Percentiles rank a stretch among this genome's conserved stretches.
Evolutionary conservation across 2,888 invertebrate species (phyloP).

Genomic region (Drosophila testacea): DNA sequence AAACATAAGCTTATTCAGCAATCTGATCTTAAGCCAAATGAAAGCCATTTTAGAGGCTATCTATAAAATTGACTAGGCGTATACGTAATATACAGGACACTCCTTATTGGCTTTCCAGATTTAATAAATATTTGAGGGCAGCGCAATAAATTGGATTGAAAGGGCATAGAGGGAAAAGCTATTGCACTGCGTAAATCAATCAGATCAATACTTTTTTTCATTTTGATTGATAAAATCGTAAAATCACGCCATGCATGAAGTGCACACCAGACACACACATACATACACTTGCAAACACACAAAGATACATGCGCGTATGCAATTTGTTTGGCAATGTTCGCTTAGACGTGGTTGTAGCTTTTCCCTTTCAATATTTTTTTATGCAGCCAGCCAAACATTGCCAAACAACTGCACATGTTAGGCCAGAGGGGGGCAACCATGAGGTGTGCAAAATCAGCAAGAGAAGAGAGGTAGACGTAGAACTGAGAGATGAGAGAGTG

Average conservation of each 20-base stretch:
- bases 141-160: slow-evolving; percentile 19
- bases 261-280: slow-evolving; percentile 19
- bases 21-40: too few species aligned
- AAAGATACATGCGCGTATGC: slow-evolving; percentile 18
- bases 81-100: background rate
- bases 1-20: too few species aligned
- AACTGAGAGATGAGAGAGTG: background rate
- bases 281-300: background rate
- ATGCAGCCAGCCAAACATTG: slow-evolving; percentile 31
- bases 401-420: slow-evolving; percentile 35
- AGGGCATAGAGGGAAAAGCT: slow-evolving; percentile 5
- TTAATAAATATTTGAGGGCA: slow-evolving; percentile 46
- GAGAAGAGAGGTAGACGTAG: background rate
- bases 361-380: slow-evolving; percentile 33
- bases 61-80: background rate
- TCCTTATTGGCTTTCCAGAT: slow-evolving; percentile 12
- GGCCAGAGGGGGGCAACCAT: slow-evolving; percentile 6
- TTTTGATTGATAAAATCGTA: slow-evolving; percentile 71
- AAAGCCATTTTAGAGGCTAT: background rate
- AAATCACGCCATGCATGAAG: slow-evolving; percentile 57
- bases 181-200: slow-evolving; percentile 63
- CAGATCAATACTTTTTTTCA: slow-evolving; percentile 58
- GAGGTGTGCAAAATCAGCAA: background rate
- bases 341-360: slow-evolving; percentile 44
- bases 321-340: slow-evolving; percentile 48